Evolutionary conservation across 2,113 vertebrate species (phyloP), one percentile per base, ranked within the genome.

Genomic region (chimpanzee (Pan troglodytes)): DNA sequence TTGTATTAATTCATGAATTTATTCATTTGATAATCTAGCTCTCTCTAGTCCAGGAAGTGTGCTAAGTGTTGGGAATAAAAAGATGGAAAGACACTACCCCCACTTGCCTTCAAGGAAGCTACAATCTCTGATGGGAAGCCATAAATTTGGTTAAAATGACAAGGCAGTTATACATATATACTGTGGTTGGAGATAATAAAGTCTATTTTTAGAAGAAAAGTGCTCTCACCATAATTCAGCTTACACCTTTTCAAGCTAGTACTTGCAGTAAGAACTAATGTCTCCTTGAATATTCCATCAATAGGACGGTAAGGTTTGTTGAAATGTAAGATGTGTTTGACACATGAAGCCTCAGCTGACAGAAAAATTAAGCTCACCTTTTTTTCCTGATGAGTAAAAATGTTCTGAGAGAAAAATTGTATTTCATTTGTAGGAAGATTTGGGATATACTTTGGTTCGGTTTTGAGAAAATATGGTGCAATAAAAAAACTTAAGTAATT

Each of bases 341-440:
- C 81, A 76, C n/a, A 48, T 55, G 57, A 96, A 17, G 50, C 87
- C 38, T 95, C 73, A 92, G 85, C 23, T 96, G 91, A 96, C 76
- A 98, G 93, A 96, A 96, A 97, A 93, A 96, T 97, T 97, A 96
- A 98, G 93, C 86, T 70, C 2, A 68, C 76, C 90, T 23, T 96
- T 93, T 92, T 14, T 50, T 64, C 32, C 79, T 88, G 10, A 75
- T 79, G 32, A 81, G 16, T 35, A 43, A 94, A 97, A 94, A 79
- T 79, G 72, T 97, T 79, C 96, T 97, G 40, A 97, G 91, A 94
- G 80, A 45, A 95, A 64, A 70, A 94, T 88, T 83, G 9, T 55
- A 20, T 88, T 98, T 96, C 85, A 96, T 81, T 95, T 17, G 1
- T 61, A 96, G 45, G 38, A 86, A 83, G 93, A 75, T 78, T 59